phyloP scores from a whole-genome alignment of 2,113 vertebrate genomes.

The Leucopsar rothschildi region DNA sequence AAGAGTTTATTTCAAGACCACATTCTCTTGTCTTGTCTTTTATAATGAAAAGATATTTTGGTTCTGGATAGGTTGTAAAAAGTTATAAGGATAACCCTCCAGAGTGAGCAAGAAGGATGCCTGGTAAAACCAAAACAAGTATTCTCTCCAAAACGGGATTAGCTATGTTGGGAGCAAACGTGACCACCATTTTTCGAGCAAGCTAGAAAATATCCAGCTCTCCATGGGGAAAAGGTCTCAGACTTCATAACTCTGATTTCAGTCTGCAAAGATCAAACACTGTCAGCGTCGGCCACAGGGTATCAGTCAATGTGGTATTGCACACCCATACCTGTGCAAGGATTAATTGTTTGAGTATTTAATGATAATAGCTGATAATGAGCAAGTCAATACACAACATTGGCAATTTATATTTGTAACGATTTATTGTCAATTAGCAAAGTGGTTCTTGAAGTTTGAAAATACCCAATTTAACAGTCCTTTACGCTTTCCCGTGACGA shows the following conservation, averaged over 20 bases:
- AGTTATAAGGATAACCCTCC: not conserved
- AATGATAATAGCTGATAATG: not conserved
- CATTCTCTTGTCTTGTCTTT: not conserved
- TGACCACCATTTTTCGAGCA: fast-evolving
- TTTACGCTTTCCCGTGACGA: not conserved
- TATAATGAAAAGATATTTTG: not conserved
- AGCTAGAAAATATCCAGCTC: not conserved
- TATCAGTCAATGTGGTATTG: not conserved
- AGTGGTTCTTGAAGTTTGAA: not conserved
- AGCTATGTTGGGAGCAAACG: not conserved
- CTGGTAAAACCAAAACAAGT: not conserved
- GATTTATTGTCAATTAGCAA: not conserved
- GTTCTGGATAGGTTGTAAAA: not conserved
- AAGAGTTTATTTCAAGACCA: not conserved
- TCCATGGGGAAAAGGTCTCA: not conserved
- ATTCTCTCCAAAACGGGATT: not conserved
- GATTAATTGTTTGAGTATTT: not conserved
- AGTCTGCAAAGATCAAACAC: not conserved
- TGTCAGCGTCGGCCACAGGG: not conserved
- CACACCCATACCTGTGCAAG: not conserved
- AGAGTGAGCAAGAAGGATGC: not conserved
- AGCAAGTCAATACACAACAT: not conserved
- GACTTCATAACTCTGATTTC: not conserved
- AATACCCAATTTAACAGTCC: not conserved
- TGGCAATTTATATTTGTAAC: not conserved